A percentile compares a stretch with the other conserved stretches of the same genome.
These are phyloP conservation scores for Oriolus oriolus DNA, from an alignment of 2,113 vertebrate genomes.

Conservation along the genomic window DNA sequence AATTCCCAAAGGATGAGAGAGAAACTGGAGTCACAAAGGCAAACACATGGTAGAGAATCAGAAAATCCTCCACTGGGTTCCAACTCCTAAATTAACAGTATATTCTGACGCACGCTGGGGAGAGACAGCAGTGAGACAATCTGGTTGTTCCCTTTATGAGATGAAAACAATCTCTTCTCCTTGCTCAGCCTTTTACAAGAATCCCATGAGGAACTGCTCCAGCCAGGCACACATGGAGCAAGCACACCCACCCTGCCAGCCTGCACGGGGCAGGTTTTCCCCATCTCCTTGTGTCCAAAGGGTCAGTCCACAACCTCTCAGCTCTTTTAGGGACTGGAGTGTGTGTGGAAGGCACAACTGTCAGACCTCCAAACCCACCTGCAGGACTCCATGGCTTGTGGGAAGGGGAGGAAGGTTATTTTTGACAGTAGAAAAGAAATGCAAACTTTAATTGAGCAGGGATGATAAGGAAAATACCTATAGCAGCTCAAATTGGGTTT, in stretches of 20 bases:
- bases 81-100: not conserved
- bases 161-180: not conserved
- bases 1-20: not conserved
- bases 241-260: not conserved
- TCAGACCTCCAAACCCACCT: not conserved
- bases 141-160: not conserved
- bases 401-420: not conserved
- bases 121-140: not conserved
- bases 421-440: not conserved
- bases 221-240: not conserved
- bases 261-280: not conserved
- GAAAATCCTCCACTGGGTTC: not conserved
- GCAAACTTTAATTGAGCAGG: not conserved
- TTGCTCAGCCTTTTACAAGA: not conserved
- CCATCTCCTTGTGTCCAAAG: not conserved
- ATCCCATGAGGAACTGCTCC: not conserved
- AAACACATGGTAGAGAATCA: slow-evolving; percentile 11
- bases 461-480: slow-evolving; percentile 11
- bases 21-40: slow-evolving; percentile 2
- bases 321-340: not conserved
- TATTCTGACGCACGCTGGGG: not conserved
- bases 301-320: not conserved
- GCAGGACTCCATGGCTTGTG: not conserved
- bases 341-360: not conserved
- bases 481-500: not conserved